Evolutionary conservation across 2,113 vertebrate genomes (phyloP), one percentile per base, ranked within the genome.

Genomic region (Nettapus auritus): DNA sequence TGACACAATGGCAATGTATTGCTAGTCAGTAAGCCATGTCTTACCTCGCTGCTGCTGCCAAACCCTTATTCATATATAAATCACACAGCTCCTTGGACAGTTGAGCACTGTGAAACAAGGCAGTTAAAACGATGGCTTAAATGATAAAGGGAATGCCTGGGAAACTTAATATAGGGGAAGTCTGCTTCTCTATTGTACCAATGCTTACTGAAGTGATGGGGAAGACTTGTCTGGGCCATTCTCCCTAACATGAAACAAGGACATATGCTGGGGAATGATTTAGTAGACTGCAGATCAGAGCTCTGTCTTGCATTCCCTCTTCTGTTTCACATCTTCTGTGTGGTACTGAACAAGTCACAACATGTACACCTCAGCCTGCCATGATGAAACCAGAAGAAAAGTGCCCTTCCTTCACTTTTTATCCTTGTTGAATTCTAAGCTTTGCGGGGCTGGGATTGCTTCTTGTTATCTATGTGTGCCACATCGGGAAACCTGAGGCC

Each of bases 161-260:
- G 96, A 97, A 97, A 97, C 89, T 96, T 92, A 96, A 97, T 97
- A 96, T 38, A 88, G 89, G 90, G 90, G 70, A 96, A 97, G 90
- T 94, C 96, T 95, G 83, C 66, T 94, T 93, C 70, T 68, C 96
- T 90, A 92, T 95, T 97, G 92, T 96, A 94, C 63, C 88, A 87
- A 20, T 53, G 74, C 93, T 96, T 82, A 84, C 80, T 76, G 86
- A 96, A 82, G 84, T 63, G 94, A 96, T 78, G 82, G 86, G 86
- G 94, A 74, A 94, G 93, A 90, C 93, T 92, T 96, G 96, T 95
- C 96, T 93, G 94, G 96, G 96, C 96, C 94, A 96, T 93, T 94
- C 67, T 71, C 82, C 77, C 50, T 68, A 85, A 80, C 0, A 6
- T 4, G 21, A 95, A 93, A 96, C 77, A 92, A 86, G 92, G 86